These are phyloP conservation scores for Hemistola chrysoprasaria DNA, from an alignment of 2,888 invertebrate species.

Conservation along the genomic window DNA sequence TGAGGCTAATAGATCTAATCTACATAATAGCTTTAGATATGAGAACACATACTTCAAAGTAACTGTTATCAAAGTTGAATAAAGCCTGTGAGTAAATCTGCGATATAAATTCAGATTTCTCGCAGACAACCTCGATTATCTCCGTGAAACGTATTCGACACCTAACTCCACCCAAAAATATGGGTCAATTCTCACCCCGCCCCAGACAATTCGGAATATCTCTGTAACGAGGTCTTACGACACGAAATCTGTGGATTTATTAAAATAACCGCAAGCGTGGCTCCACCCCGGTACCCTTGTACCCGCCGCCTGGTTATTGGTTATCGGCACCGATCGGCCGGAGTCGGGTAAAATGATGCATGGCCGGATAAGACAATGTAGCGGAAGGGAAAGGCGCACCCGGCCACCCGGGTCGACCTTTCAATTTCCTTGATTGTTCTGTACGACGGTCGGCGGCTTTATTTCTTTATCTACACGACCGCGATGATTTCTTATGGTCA, in stretches of 20 bases:
- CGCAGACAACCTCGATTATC: slow-evolving; percentile 10
- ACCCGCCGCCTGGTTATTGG: slow-evolving; percentile 29
- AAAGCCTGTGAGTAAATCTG: no score
- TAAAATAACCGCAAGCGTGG: slow-evolving; percentile 50
- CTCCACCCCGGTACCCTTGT: slow-evolving; percentile 14
- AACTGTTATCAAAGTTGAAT: no score
- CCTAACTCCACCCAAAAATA: slow-evolving; percentile 18
- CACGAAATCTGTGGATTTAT: slow-evolving; percentile 43
- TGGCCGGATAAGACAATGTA: slow-evolving; percentile 65
- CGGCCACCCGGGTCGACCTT: slow-evolving; percentile 59
- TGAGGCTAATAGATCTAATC: no score
- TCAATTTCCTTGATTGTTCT: slow-evolving; percentile 71
- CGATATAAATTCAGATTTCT: slow-evolving; percentile 15
- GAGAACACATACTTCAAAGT: no score
- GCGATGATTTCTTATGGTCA: slow-evolving; percentile 47
- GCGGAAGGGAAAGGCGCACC: slow-evolving; percentile 58
- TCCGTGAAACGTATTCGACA: slow-evolving; percentile 19
- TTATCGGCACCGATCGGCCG: slow-evolving; percentile 39
- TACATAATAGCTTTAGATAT: no score
- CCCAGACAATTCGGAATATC: slow-evolving; percentile 14
- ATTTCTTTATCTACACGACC: slow-evolving; percentile 50
- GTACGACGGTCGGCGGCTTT: slow-evolving; percentile 40
- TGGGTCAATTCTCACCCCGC: slow-evolving; percentile 20
- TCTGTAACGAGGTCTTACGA: slow-evolving; percentile 19
- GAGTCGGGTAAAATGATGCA: slow-evolving; percentile 61